Conservation (phyloP, 2,113 vertebrate species). For the Embiotoca jacksoni region DNA sequence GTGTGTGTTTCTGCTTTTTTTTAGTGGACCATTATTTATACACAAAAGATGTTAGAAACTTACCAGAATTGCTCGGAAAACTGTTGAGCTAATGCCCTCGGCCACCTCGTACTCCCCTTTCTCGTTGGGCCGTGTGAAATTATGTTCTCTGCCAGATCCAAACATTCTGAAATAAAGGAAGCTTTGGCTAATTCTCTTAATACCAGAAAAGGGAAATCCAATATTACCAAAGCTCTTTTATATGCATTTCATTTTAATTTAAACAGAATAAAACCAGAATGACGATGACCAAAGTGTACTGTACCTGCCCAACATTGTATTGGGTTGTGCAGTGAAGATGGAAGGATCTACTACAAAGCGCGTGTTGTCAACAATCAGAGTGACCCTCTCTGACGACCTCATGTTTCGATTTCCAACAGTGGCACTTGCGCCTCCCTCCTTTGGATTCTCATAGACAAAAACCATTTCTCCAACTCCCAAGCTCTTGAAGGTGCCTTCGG, state of each 20-base stretch:
- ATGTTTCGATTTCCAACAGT: constrained; percentile 84
- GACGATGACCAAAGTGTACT: neutral
- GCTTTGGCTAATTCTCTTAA: constrained; percentile 26
- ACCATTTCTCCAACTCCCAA: constrained; percentile 91
- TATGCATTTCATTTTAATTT: neutral
- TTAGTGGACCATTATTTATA: neutral
- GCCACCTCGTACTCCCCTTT: constrained; percentile 98
- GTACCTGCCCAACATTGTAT: constrained; percentile 99
- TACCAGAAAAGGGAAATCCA: neutral
- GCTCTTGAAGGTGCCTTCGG: constrained; percentile 92
- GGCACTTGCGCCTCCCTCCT: constrained; percentile 84
- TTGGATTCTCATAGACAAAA: constrained; percentile 95
- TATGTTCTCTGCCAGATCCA: constrained; percentile 98
- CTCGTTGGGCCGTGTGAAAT: constrained; percentile 98
- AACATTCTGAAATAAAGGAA: constrained; percentile 90
- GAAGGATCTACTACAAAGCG: constrained; percentile 98
- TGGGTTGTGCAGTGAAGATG: constrained; percentile 98
- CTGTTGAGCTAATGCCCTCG: constrained; percentile 98
- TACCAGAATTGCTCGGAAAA: constrained; percentile 98
- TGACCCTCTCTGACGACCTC: constrained; percentile 93
- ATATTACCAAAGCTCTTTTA: neutral
- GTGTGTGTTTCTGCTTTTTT: neutral
- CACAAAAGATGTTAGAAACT: constrained; percentile 57
- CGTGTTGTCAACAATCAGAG: constrained; percentile 97
- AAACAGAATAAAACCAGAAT: neutral